Conservation (phyloP, 1,140 invertebrate species). For the Zaprionus lachaisei region DNA sequence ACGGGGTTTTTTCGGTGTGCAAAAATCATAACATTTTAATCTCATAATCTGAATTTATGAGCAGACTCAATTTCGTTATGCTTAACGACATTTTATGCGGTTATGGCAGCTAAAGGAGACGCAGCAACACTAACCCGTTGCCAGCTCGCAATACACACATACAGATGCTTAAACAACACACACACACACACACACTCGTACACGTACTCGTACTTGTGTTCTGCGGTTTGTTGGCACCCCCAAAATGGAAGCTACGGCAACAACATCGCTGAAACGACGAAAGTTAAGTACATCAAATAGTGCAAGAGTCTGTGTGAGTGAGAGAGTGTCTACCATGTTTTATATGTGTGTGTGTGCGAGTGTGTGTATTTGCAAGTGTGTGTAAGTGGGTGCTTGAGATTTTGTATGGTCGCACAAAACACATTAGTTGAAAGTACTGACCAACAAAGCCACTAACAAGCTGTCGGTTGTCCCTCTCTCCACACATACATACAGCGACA, state of each 20-base stretch:
- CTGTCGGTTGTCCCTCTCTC: conserved; percentile 56
- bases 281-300: conserved; percentile 57
- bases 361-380: conserved; percentile 46
- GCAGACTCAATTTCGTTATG: conserved; percentile 82
- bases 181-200: conserved; percentile 22
- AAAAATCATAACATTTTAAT: conserved; percentile 83
- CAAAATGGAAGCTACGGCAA: conserved; percentile 28
- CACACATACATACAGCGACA: conserved; percentile 1
- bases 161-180: background rate
- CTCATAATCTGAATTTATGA: conserved; percentile 83
- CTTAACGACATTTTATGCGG: conserved; percentile 83
- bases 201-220: conserved; percentile 11
- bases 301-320: conserved; percentile 27
- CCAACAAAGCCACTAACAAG: conserved; percentile 82
- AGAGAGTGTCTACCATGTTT: conserved; percentile 17
- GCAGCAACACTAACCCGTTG: conserved; percentile 28
- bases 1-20: conserved; percentile 40
- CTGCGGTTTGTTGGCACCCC: conserved; percentile 68
- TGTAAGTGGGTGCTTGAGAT: conserved; percentile 69
- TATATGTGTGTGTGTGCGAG: conserved; percentile 23
- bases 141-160: background rate
- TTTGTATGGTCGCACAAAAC: conserved; percentile 78
- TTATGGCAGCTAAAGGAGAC: conserved; percentile 66
- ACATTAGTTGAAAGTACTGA: conserved; percentile 83
- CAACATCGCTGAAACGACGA: conserved; percentile 39